Base-by-base conservation (phyloP, 2,797 vertebrate species). In the Periparus ater region DNA sequence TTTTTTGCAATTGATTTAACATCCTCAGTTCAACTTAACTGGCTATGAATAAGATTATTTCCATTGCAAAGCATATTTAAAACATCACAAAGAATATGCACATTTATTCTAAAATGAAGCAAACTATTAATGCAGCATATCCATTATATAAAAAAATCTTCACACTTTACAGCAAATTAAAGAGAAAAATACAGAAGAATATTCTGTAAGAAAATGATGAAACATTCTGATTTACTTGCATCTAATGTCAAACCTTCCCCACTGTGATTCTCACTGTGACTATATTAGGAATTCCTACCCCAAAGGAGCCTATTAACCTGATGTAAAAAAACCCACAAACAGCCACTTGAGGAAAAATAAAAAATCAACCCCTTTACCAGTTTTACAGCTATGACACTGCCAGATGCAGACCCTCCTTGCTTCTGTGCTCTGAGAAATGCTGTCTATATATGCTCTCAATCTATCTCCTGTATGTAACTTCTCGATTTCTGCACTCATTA, bases 1-100 rank as follows among this genome's bases (percentile, higher is more conserved):
- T 93, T 93, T 96, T 97, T 97, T 97, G 91, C 97, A 97, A 97
- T 91, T 95, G 96, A 95, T 98, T 98, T 97, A 98, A 97, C 94
- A 96, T 93, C 81, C 85, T 89, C 91, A 91, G 88, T 94, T 94
- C 84, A 96, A 81, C 89, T 96, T 97, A 98, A 97, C 96, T 96
- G 94, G 57, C 91, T 96, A 91, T 57, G 71, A 96, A 93, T 89
- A 92, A 88, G 74, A 96, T 93, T 92, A 95, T 53, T 94, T 88
- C 67, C 66, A 81, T 47, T 70, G 62, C 40, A 94, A 91, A 85
- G 45, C 62, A 58, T 75, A 74, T 82, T 85, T 77, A 77, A 94
- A 95, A 95, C 60, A 27, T 78, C 65, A 58, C 22, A 70, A 70
- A 67, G 51, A 90, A 89, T 63, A 91, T 14, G 54, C 16, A 79